These are phyloP conservation scores for Neoniphon sammara DNA, from an alignment of 2,797 vertebrate species.

Conservation along the genomic window DNA sequence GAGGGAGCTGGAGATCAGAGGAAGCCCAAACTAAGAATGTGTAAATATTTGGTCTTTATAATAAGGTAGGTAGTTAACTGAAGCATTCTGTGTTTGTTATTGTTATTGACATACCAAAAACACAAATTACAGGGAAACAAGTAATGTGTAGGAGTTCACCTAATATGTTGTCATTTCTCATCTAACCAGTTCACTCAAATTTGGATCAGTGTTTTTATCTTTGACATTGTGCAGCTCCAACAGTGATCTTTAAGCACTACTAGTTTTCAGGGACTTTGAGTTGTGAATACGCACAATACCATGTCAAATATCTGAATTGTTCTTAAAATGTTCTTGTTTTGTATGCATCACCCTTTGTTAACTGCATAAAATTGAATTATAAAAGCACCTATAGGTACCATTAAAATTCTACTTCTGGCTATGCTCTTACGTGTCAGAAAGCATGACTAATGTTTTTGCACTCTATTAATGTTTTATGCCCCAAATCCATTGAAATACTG, in stretches of 20 bases:
- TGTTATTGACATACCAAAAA: constrained; percentile 15
- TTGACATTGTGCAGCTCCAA: neutral
- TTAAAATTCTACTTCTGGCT: constrained; percentile 35
- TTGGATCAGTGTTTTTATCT: no score
- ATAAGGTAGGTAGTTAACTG: constrained; percentile 9
- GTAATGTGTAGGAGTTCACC: neutral
- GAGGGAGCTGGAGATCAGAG: constrained; percentile 21
- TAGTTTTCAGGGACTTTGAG: neutral
- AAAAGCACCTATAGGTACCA: constrained; percentile 27
- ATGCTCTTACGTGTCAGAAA: constrained; percentile 12
- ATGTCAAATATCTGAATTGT: constrained; percentile 3
- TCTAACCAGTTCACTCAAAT: neutral
- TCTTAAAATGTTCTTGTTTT: constrained; percentile 2
- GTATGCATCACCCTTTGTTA: neutral
- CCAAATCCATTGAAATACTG: constrained; percentile 19
- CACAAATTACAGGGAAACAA: neutral
- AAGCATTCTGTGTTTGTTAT: constrained; percentile 9
- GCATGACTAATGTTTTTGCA: constrained; percentile 36
- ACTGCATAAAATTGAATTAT: constrained; percentile 17
- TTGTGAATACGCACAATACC: neutral
- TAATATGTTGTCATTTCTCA: neutral
- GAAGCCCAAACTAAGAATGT: constrained; percentile 14
- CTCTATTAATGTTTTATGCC: constrained; percentile 19
- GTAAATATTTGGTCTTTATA: constrained; percentile 30
- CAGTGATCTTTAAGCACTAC: neutral